phyloP scores from a whole-genome alignment of 37 sponge, comb jelly and placozoan species.

The Hexactinellida sp. region DNA sequence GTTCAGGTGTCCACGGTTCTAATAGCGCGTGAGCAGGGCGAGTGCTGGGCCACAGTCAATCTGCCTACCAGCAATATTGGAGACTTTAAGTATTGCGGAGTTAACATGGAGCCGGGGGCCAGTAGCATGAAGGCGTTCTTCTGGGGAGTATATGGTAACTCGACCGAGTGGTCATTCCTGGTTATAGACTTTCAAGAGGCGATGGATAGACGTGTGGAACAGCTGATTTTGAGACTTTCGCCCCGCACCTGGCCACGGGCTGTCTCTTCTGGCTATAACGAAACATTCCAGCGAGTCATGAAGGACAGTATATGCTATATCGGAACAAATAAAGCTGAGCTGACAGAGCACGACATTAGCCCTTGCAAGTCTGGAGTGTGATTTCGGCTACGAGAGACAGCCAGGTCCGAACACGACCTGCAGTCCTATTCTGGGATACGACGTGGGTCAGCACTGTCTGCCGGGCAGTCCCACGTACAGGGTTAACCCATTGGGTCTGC shows the following conservation, averaged over 20 bases:
- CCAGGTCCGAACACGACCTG: constrained; percentile 4
- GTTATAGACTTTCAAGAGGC: background rate
- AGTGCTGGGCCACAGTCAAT: background rate
- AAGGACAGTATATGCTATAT: background rate
- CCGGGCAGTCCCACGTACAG: background rate
- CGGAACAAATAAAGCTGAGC: background rate
- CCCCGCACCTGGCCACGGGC: background rate
- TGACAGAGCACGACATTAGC: background rate
- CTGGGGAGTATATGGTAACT: background rate
- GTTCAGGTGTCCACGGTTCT: background rate
- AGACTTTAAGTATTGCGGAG: background rate
- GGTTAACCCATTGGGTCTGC: background rate
- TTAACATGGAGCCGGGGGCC: background rate
- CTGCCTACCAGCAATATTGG: background rate
- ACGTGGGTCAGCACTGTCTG: background rate
- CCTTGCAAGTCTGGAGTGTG: background rate
- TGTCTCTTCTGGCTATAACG: background rate
- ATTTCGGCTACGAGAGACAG: background rate
- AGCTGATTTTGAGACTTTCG: background rate
- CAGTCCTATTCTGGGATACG: background rate
- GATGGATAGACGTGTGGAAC: background rate
- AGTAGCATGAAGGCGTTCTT: constrained; percentile 1
- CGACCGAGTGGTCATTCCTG: background rate
- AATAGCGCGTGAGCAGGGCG: background rate
- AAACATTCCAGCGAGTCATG: background rate